These are phyloP conservation scores for Popillia japonica DNA, from an alignment of 1,140 invertebrate species.

Conservation along the genomic window DNA sequence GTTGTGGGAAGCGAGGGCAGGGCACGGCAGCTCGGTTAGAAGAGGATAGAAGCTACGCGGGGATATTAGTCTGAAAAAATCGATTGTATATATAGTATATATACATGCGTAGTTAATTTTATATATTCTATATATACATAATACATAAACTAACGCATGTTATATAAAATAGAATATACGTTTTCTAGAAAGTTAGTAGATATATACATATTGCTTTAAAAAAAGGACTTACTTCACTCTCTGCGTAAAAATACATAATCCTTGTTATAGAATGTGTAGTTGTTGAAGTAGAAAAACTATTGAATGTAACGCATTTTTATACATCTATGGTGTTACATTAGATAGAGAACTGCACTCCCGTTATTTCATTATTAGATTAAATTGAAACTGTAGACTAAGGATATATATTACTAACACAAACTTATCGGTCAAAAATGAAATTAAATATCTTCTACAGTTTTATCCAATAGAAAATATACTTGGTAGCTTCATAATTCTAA, in stretches of 20 bases:
- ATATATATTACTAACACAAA: neutral
- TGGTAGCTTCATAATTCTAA: no score
- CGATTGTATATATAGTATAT: conserved; percentile 27
- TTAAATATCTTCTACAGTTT: conserved; percentile 1
- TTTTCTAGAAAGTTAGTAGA: conserved; percentile 31
- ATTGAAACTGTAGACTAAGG: neutral
- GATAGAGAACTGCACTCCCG: conserved; percentile 20
- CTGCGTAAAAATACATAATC: conserved; percentile 23
- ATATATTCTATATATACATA: conserved; percentile 19
- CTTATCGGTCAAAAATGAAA: neutral
- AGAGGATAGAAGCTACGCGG: conserved; percentile 12
- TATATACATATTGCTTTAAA: conserved; percentile 24
- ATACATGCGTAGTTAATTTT: conserved; percentile 30
- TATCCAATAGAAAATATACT: neutral
- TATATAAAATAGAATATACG: conserved; percentile 26
- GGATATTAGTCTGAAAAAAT: conserved; percentile 33
- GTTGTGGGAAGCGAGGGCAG: conserved; percentile 47
- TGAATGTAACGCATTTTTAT: neutral
- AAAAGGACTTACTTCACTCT: conserved; percentile 30
- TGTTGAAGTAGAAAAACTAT: conserved; percentile 13
- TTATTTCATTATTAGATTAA: neutral
- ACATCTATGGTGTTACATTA: no score
- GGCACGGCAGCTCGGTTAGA: conserved; percentile 23
- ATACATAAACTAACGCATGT: conserved; percentile 17
- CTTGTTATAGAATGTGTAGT: conserved; percentile 27